Base-by-base conservation (phyloP, 2,113 vertebrate genomes). In the Oxyura jamaicensis region DNA sequence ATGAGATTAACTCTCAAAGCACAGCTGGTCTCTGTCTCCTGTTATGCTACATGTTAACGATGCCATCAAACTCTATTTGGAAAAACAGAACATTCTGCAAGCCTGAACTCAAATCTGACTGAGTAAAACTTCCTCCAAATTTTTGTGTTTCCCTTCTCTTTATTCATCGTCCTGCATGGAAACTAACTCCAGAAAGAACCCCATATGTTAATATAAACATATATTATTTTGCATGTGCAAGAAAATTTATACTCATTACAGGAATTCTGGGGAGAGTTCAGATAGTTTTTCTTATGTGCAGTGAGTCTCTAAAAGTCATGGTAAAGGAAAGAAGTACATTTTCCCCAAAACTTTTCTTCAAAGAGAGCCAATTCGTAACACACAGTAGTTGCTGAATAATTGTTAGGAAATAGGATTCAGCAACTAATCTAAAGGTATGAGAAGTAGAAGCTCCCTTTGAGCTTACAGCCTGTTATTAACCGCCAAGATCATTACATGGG, bases 1-100 rank as follows among this genome's bases (percentile, higher is more conserved):
- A 93, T 95, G 91, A 85, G 91, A 95, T 96, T 96, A 96, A 83
- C 74, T 96, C 93, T 92, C 93, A 87, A 93, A 96, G 78, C 63
- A 71, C 94, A 97, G 94, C 91, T 96, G 94, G 79, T 86, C 75
- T 93, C 87, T 90, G 79, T 90, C 91, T 96, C 35, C 82, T 19
- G 5, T 93, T 93, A 93, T 88, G 82, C 75, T 96, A 11, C 63
- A 35, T 63, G 80, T 95, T 95, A 96, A 74, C 90, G 90, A 90
- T 93, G 83, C 88, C 95, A 93, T 95, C 90, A 95, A 91, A 91
- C n/a, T 81, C 59, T 50, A 41, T 90, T 96, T 94, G 83, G 75
- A 88, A 91, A 88, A 81, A 23, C 52, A 90, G 29, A 88, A 87
- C 83, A 91, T 55, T 86, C 75, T 85, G 72, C 91, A 96, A 96